phyloP scores from a whole-genome alignment of 2,113 vertebrate species.

The Saguinus midas region DNA sequence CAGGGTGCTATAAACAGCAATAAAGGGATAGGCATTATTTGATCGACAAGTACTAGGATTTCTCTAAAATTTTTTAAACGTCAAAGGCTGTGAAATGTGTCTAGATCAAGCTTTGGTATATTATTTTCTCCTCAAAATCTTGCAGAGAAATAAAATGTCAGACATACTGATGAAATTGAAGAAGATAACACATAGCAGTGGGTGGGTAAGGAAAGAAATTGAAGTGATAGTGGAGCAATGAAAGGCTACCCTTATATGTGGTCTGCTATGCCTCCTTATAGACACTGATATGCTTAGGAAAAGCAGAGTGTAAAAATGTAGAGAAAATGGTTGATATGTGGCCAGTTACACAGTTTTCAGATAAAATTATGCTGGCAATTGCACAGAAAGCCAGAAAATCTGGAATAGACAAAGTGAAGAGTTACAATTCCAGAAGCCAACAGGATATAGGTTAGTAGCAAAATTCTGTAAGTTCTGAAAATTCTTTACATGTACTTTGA shows the following conservation, averaged over 20 bases:
- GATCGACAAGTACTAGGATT: conserved; percentile 42
- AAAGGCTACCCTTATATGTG: conserved; percentile 13
- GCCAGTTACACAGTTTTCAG: conserved; percentile 23
- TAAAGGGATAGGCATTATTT: conserved; percentile 26
- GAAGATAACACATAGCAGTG: conserved; percentile 23
- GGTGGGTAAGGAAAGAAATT: conserved; percentile 38
- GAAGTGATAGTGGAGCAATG: conserved; percentile 4
- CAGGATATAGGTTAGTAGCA: conserved; percentile 29
- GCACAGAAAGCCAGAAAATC: conserved; percentile 43
- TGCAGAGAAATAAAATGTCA: conserved; percentile 57
- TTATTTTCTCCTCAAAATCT: conserved; percentile 57
- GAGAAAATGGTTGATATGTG: conserved; percentile 8
- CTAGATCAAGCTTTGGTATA: conserved; percentile 53
- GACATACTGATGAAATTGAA: conserved; percentile 49
- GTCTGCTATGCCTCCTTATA: not conserved
- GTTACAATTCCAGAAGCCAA: conserved; percentile 51
- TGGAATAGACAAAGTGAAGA: conserved; percentile 30
- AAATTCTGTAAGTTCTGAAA: conserved; percentile 18
- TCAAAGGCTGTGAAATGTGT: conserved; percentile 57
- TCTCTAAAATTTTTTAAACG: conserved; percentile 57
- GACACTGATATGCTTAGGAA: conserved; percentile 32
- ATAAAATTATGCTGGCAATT: conserved; percentile 45
- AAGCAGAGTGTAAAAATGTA: conserved; percentile 41
- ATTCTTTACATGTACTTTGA: not conserved
- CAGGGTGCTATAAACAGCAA: not conserved